phyloP scores from a whole-genome alignment of 2,888 invertebrate genomes.

The Mimumesa dahlbomi region DNA sequence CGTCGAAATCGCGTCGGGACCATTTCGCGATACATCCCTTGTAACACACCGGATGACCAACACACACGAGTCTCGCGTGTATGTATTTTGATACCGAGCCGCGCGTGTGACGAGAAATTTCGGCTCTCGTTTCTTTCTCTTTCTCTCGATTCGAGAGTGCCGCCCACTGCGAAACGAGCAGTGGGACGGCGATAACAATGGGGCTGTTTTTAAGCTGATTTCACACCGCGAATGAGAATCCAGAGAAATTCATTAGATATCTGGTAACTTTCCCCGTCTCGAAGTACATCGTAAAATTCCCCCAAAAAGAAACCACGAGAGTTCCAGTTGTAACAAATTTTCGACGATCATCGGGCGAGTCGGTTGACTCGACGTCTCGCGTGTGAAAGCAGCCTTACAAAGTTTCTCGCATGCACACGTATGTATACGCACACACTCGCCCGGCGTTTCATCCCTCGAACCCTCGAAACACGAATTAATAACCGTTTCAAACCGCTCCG shows the following conservation, averaged over 20 bases:
- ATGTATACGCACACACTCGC: slow-evolving; percentile 9
- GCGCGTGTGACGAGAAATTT: slow-evolving; percentile 34
- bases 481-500: slow-evolving; percentile 70
- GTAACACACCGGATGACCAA: too few relatives aligned
- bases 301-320: too few relatives aligned
- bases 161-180: slow-evolving; percentile 73
- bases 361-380: too few relatives aligned
- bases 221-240: too few relatives aligned
- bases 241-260: too few relatives aligned
- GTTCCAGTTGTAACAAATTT: too few relatives aligned
- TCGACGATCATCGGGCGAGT: too few relatives aligned
- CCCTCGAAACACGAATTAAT: slow-evolving; percentile 73
- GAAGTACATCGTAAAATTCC: too few relatives aligned
- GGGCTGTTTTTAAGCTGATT: slow-evolving; percentile 73
- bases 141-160: slow-evolving; percentile 43
- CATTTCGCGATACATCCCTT: slow-evolving; percentile 27
- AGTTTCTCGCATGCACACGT: too few relatives aligned
- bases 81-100: too few relatives aligned
- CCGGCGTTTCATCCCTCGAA: slow-evolving; percentile 12
- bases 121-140: slow-evolving; percentile 39
- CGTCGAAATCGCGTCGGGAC: slow-evolving; percentile 20
- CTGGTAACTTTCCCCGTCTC: slow-evolving; percentile 35
- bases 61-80: slow-evolving; percentile 1
- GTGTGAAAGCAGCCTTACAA: too few relatives aligned
- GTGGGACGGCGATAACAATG: slow-evolving; percentile 74